A percentile compares a stretch with the other conserved stretches of the same genome.
phyloP scores from a whole-genome alignment of 2,113 vertebrate species.

The Atherinomorus stipes region DNA sequence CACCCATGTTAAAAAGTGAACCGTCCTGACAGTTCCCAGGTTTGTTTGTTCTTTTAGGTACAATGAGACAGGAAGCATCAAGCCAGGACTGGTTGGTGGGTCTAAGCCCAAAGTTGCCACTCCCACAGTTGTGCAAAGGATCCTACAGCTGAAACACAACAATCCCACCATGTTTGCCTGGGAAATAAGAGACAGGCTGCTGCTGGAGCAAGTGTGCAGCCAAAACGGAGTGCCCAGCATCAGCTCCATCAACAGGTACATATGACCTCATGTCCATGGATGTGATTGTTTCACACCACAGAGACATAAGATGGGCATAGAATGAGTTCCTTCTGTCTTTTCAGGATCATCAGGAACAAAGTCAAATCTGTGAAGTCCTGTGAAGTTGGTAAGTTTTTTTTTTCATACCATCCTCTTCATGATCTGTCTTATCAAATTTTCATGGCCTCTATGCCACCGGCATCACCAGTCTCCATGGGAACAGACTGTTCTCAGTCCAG shows the following conservation, averaged over 20 bases:
- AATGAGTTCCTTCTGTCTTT: slow-evolving; percentile 19
- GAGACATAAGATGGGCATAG: not conserved
- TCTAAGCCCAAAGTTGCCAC: slow-evolving; percentile 89
- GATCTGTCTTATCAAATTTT: slow-evolving; percentile 5
- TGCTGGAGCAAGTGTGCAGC: slow-evolving; percentile 85
- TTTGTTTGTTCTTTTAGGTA: slow-evolving; percentile 76
- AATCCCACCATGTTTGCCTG: slow-evolving; percentile 87
- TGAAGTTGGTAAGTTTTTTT: slow-evolving; percentile 64
- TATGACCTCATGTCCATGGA: slow-evolving; percentile 29
- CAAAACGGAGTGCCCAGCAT: slow-evolving; percentile 85
- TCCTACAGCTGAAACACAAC: slow-evolving; percentile 84
- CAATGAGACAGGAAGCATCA: slow-evolving; percentile 87
- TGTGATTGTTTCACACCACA: slow-evolving; percentile 49
- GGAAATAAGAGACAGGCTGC: slow-evolving; percentile 85
- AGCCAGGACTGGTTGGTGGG: slow-evolving; percentile 84
- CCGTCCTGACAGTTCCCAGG: not conserved
- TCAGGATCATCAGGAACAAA: slow-evolving; percentile 87
- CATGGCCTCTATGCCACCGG: slow-evolving; percentile 28
- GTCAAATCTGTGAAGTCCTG: slow-evolving; percentile 78
- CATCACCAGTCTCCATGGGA: slow-evolving; percentile 31
- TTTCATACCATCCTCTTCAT: not conserved
- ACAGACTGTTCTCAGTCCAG: slow-evolving; percentile 55
- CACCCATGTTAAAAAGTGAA: not conserved
- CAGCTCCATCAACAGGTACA: slow-evolving; percentile 86
- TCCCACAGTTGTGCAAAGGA: slow-evolving; percentile 85